Evolutionary conservation across 1,140 invertebrate species (phyloP).

Genomic region (Euura saliciscinereae): DNA sequence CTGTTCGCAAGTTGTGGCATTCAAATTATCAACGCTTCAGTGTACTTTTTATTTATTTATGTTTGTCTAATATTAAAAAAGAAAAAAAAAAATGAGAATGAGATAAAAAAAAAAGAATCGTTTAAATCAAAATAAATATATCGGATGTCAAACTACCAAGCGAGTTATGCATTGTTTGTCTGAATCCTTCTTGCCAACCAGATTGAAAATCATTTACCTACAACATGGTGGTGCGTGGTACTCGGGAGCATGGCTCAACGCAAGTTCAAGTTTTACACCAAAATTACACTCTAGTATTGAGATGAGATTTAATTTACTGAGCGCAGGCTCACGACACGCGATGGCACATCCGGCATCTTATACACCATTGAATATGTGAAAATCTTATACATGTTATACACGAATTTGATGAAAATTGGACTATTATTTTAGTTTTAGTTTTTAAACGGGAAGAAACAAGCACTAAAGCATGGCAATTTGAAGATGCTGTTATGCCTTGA

Average conservation of each 20-base stretch:
- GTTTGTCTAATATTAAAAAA: constrained; percentile 41
- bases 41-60: constrained; percentile 51
- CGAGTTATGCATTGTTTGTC: background rate
- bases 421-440: too few species aligned
- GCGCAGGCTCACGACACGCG: too few species aligned
- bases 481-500: too few species aligned
- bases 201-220: background rate
- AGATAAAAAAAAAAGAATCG: constrained; percentile 21
- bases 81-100: background rate
- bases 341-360: too few species aligned
- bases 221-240: background rate
- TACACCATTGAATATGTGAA: too few species aligned
- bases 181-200: background rate
- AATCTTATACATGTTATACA: too few species aligned
- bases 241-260: background rate
- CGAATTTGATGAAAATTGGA: too few species aligned
- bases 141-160: constrained; percentile 31
- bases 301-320: too few species aligned
- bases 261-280: too few species aligned
- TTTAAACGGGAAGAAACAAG: too few species aligned
- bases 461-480: too few species aligned
- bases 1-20: constrained; percentile 38
- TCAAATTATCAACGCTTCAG: constrained; percentile 41
- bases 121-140: constrained; percentile 43
- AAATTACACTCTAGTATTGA: too few species aligned